Evolutionary conservation across 2,113 vertebrate species (phyloP).

Genomic region (Colistium nudipinnis): DNA sequence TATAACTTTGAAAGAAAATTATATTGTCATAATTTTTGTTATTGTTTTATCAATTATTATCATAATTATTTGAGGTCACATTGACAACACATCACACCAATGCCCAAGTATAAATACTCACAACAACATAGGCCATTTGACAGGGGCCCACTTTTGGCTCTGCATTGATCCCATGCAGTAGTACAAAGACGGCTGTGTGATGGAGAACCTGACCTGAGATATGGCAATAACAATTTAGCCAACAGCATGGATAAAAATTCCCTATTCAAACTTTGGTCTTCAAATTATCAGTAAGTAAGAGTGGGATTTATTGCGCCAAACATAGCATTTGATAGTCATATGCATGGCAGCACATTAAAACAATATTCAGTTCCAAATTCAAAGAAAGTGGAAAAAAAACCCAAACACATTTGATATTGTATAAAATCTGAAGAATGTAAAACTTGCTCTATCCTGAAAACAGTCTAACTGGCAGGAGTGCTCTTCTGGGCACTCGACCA

Average conservation of each 20-base stretch:
- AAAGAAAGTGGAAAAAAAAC: constrained; percentile 15
- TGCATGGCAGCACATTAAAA: neutral
- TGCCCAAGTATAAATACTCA: too few species aligned
- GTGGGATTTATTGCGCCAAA: neutral
- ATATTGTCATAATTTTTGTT: too few species aligned
- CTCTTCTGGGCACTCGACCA: constrained; percentile 65
- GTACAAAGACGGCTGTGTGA: too few species aligned
- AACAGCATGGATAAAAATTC: constrained; percentile 5
- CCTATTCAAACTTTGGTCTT: neutral
- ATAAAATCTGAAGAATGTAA: constrained; percentile 72
- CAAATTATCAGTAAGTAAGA: neutral
- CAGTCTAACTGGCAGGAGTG: constrained; percentile 66
- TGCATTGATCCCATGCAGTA: too few species aligned
- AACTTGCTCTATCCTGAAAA: constrained; percentile 64
- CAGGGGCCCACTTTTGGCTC: too few species aligned
- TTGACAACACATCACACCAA: too few species aligned
- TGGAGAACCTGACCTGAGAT: neutral
- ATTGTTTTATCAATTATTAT: too few species aligned
- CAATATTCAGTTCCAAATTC: neutral
- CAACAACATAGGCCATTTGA: too few species aligned
- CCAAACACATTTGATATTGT: constrained; percentile 56
- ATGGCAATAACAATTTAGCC: constrained; percentile 1
- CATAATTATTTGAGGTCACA: too few species aligned
- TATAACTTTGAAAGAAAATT: too few species aligned
- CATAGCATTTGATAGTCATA: constrained; percentile 8